These are phyloP conservation scores for Linnaemya vulpina DNA, from an alignment of 2,888 invertebrate genomes.

Conservation along the genomic window DNA sequence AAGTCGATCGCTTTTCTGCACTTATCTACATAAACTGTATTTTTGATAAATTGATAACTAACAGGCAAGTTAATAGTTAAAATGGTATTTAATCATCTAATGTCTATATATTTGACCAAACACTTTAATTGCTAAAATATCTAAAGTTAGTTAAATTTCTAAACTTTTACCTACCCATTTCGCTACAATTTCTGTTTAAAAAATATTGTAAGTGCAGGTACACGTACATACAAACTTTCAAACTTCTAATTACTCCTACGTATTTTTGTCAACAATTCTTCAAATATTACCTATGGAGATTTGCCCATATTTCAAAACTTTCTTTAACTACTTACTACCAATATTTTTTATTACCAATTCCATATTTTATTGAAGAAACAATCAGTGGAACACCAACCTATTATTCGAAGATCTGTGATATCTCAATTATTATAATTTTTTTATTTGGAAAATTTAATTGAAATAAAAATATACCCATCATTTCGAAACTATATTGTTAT, in stretches of 20 bases:
- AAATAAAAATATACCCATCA: constrained; percentile 13
- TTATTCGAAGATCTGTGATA: constrained; percentile 59
- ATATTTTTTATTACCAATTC: neutral
- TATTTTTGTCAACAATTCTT: neutral
- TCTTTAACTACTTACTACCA: neutral
- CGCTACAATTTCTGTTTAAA: neutral
- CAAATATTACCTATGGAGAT: too few species aligned
- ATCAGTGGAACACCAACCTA: neutral
- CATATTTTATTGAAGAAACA: neutral
- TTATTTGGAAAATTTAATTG: constrained; percentile 22
- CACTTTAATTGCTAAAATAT: constrained; percentile 2
- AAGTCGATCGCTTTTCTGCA: too few species aligned
- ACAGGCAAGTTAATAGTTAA: neutral
- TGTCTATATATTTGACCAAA: neutral
- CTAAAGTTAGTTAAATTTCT: constrained; percentile 32
- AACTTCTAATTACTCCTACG: neutral
- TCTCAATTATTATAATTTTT: constrained; percentile 26
- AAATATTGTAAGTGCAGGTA: neutral
- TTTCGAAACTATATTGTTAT: constrained; percentile 28
- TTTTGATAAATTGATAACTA: neutral
- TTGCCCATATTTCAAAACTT: neutral
- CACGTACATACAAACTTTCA: neutral
- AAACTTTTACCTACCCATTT: neutral
- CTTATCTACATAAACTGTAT: too few species aligned
- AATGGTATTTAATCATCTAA: neutral